phyloP scores from a whole-genome alignment of 2,797 vertebrate genomes.

The Loris lydekkerianus region DNA sequence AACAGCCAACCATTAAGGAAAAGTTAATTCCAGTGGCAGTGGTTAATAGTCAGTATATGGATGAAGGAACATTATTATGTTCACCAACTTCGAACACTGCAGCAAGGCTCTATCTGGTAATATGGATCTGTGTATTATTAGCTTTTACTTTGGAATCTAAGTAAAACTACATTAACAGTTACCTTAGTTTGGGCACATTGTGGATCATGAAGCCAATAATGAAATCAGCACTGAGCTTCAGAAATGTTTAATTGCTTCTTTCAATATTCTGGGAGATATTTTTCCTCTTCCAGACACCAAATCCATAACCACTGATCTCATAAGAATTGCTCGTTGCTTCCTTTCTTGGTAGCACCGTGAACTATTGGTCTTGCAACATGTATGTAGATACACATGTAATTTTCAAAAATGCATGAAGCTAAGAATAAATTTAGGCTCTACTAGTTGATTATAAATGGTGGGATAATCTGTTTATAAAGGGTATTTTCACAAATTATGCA shows the following conservation, averaged over 20 bases:
- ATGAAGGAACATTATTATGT: background rate
- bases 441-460: background rate
- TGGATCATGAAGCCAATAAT: background rate
- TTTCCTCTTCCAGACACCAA: background rate
- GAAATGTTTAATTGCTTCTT: background rate
- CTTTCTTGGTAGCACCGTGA: background rate
- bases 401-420: background rate
- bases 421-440: background rate
- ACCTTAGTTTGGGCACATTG: background rate
- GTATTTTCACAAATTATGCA: background rate
- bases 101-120: too few relatives aligned
- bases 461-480: background rate
- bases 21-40: background rate
- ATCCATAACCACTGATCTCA: background rate
- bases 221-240: background rate
- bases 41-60: background rate
- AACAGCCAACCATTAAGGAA: background rate
- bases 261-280: background rate
- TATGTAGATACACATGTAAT: background rate
- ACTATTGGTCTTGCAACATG: background rate
- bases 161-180: background rate
- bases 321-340: background rate
- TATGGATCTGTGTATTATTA: background rate
- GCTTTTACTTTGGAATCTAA: background rate
- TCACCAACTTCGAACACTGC: background rate